Conservation (phyloP, 1,140 invertebrate species). For the Maniola jurtina region DNA sequence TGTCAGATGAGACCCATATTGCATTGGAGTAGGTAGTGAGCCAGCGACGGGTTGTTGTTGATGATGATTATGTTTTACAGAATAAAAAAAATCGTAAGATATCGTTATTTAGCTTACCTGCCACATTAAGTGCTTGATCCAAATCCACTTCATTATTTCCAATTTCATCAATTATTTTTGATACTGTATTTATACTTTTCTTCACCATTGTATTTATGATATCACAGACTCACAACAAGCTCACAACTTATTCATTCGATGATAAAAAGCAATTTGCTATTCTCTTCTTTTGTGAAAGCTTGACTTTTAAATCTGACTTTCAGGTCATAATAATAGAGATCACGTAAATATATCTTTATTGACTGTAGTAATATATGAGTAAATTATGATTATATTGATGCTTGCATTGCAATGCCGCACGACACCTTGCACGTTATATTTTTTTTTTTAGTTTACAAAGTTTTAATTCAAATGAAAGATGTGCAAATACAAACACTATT, state of each 20-base stretch:
- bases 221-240: not conserved
- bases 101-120: constrained; percentile 33
- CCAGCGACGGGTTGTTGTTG: no score
- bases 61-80: no score
- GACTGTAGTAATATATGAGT: not conserved
- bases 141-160: constrained; percentile 47
- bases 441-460: no score
- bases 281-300: not conserved
- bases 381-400: not conserved
- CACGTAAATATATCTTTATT: constrained; percentile 3
- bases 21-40: no score
- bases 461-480: no score
- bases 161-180: constrained; percentile 38
- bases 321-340: not conserved
- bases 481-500: no score
- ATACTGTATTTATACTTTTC: constrained; percentile 40
- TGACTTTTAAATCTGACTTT: no score
- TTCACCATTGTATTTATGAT: constrained; percentile 13
- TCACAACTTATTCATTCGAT: not conserved
- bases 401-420: no score
- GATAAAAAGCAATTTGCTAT: constrained; percentile 6
- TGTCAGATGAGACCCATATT: no score
- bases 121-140: constrained; percentile 54
- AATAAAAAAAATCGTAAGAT: not conserved
- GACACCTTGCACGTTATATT: no score